Evolutionary conservation across 2,797 vertebrate species (phyloP).

Genomic region (Phaenicophaeus curvirostris): DNA sequence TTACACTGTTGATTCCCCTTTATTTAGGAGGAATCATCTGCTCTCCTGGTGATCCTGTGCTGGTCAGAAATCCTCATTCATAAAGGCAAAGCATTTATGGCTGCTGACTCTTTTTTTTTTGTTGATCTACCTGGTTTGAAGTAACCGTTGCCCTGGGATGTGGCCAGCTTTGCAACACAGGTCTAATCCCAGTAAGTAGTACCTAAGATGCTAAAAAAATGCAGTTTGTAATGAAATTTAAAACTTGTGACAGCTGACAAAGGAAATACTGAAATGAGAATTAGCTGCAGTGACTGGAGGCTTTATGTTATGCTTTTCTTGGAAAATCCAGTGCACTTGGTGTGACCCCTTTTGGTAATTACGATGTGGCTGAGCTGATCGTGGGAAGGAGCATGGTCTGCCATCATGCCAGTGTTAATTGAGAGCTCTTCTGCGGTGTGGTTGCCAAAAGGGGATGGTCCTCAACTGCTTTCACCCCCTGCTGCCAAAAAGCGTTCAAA

Average conservation of each 20-base stretch:
- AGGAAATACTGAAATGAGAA: not conserved
- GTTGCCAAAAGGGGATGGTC: not conserved
- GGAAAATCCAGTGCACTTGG: not conserved
- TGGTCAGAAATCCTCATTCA: not conserved
- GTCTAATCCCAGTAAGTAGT: not conserved
- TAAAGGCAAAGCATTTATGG: not conserved
- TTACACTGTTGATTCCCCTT: not conserved
- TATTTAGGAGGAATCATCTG: not conserved
- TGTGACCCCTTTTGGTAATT: slow-evolving; percentile 8
- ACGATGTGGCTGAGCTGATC: not conserved
- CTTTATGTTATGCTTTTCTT: not conserved
- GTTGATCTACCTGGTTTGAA: not conserved
- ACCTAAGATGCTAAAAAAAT: not conserved
- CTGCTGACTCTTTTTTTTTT: not conserved
- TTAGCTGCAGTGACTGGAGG: not conserved
- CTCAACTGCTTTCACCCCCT: not conserved
- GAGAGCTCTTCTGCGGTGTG: not conserved
- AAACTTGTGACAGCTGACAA: slow-evolving; percentile 1
- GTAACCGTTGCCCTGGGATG: not conserved
- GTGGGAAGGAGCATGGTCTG: not conserved
- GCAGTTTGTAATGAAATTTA: not conserved
- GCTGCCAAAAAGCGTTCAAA: not conserved
- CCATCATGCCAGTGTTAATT: not conserved
- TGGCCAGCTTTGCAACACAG: not conserved
- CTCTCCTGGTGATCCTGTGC: not conserved